Conservation (phyloP, 92 coral and sea anemone species). For the Palythoa grandiflora region DNA sequence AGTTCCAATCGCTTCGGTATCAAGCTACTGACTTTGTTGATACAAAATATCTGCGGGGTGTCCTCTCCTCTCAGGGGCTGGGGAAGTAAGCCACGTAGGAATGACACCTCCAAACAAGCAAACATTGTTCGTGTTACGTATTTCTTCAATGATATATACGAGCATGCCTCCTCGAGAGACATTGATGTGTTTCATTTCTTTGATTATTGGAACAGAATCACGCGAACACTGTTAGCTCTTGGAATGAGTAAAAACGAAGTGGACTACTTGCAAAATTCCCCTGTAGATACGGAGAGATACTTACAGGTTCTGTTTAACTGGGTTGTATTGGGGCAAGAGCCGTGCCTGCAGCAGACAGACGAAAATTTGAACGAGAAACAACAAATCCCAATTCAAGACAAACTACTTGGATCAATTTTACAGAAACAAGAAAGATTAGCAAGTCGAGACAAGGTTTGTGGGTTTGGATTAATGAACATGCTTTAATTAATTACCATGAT, state of each 20-base stretch:
- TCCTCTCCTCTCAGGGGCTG: slow-evolving; percentile 44
- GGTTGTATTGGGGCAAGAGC: slow-evolving; percentile 38
- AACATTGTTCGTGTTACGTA: slow-evolving; percentile 33
- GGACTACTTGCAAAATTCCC: slow-evolving; percentile 29
- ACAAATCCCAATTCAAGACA: background rate
- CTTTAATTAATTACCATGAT: background rate
- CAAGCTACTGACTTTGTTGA: slow-evolving; percentile 44
- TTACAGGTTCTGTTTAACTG: slow-evolving; percentile 22
- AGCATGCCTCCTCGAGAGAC: slow-evolving; percentile 44
- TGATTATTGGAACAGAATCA: slow-evolving; percentile 44
- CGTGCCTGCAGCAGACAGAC: background rate
- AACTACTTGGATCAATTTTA: slow-evolving; percentile 30
- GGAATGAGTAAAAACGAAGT: slow-evolving; percentile 26
- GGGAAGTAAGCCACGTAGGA: slow-evolving; percentile 22
- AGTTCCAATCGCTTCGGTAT: slow-evolving; percentile 49
- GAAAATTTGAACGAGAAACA: slow-evolving; percentile 1
- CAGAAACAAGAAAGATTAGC: slow-evolving; percentile 39
- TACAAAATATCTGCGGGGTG: slow-evolving; percentile 49
- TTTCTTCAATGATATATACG: slow-evolving; percentile 34
- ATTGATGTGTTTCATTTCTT: slow-evolving; percentile 46
- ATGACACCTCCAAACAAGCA: slow-evolving; percentile 47
- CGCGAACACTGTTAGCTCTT: slow-evolving; percentile 28
- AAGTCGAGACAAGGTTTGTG: slow-evolving; percentile 16
- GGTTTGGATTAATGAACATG: background rate
- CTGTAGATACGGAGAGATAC: slow-evolving; percentile 4